phyloP scores from a whole-genome alignment of 2,113 vertebrate species.

The Baryphthengus martii region DNA sequence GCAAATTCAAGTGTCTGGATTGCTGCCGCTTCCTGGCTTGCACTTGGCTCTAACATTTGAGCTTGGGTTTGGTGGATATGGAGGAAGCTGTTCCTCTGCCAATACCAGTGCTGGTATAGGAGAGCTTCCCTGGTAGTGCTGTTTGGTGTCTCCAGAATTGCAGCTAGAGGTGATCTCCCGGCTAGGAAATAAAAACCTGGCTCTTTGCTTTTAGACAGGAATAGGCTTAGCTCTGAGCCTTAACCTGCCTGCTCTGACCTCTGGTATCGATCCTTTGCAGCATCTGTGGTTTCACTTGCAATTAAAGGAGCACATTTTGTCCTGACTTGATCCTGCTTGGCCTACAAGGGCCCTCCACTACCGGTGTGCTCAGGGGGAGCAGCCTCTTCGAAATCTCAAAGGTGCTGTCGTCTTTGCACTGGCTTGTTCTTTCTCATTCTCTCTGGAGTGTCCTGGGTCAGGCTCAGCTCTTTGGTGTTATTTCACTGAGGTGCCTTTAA shows the following conservation, averaged over 20 bases:
- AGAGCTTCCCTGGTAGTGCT: not conserved
- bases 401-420: not conserved
- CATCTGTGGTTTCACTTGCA: not conserved
- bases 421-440: not conserved
- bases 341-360: not conserved
- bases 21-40: not conserved
- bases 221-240: not conserved
- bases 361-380: not conserved
- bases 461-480: not conserved
- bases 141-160: not conserved
- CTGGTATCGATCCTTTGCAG: not conserved
- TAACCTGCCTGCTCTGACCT: not conserved
- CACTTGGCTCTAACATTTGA: not conserved
- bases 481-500: not conserved
- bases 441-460: not conserved
- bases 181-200: not conserved
- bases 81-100: not conserved
- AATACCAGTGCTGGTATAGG: rapidly evolving
- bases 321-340: not conserved
- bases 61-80: not conserved
- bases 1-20: not conserved
- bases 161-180: not conserved
- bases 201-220: not conserved
- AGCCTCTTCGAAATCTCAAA: not conserved
- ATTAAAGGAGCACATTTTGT: not conserved